Evolutionary conservation across 1,140 invertebrate genomes (phyloP).

Genomic region (Acyrthosiphon pisum): DNA sequence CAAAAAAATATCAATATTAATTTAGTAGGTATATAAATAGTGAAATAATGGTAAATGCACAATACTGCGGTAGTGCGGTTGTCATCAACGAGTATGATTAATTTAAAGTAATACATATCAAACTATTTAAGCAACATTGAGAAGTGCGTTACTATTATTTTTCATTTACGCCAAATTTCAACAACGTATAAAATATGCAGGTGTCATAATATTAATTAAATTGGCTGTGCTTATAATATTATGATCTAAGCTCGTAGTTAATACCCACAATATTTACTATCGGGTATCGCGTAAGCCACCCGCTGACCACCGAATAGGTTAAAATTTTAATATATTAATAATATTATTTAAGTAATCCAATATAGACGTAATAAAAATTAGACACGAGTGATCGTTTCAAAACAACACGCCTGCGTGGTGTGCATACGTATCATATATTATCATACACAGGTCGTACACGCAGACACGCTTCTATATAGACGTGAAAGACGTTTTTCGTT

Average conservation of each 20-base stretch:
- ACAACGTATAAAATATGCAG: background rate
- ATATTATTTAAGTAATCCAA: background rate
- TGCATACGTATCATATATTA: background rate
- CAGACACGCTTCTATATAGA: background rate
- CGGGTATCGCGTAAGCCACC: background rate
- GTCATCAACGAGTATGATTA: no score
- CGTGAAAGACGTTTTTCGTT: background rate
- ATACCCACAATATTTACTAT: background rate
- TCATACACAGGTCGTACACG: background rate
- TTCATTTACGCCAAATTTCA: background rate
- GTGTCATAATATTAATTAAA: background rate
- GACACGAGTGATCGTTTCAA: background rate
- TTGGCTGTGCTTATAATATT: background rate
- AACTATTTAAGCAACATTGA: background rate
- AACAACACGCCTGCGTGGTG: background rate
- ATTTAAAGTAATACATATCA: no score
- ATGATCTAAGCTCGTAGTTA: background rate
- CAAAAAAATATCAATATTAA: background rate
- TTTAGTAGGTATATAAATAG: background rate
- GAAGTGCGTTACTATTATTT: background rate
- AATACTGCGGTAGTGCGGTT: background rate
- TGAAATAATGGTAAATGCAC: background rate
- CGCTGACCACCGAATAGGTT: background rate
- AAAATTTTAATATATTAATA: background rate
- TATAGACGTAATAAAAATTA: background rate